phyloP scores from a whole-genome alignment of 1,140 invertebrate genomes.

The Pogonognathellus flavescens region DNA sequence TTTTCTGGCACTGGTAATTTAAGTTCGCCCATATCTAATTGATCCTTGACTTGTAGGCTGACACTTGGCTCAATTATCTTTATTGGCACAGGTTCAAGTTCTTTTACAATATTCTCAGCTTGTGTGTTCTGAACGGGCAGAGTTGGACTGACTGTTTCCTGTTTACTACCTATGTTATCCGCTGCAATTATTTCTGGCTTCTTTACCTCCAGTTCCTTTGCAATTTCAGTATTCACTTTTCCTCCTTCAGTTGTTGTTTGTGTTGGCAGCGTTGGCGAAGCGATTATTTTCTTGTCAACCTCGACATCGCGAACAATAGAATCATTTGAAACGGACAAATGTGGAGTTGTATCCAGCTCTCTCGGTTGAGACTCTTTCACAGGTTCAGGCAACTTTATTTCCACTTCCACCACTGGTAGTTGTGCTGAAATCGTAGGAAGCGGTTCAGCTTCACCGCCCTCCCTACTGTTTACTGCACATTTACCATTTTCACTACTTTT shows the following conservation, averaged over 20 bases:
- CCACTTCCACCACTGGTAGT: background rate
- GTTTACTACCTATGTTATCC: background rate
- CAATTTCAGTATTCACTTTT: background rate
- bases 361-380: background rate
- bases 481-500: background rate
- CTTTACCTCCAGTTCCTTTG: background rate
- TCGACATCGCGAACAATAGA: background rate
- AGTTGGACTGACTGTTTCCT: background rate
- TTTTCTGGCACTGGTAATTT: slow-evolving; percentile 4
- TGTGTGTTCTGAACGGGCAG: background rate
- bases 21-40: background rate
- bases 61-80: slow-evolving; percentile 23
- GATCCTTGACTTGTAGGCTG: slow-evolving; percentile 5
- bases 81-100: background rate
- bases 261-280: background rate
- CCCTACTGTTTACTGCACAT: background rate
- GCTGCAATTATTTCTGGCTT: background rate
- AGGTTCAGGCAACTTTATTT: background rate
- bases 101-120: background rate
- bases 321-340: background rate
- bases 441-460: background rate
- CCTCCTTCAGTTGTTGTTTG: background rate
- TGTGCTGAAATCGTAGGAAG: background rate
- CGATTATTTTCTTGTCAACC: background rate
- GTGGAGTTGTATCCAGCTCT: background rate